phyloP scores from a whole-genome alignment of 2,888 invertebrate genomes.

The Rotaria magnacalcarata region DNA sequence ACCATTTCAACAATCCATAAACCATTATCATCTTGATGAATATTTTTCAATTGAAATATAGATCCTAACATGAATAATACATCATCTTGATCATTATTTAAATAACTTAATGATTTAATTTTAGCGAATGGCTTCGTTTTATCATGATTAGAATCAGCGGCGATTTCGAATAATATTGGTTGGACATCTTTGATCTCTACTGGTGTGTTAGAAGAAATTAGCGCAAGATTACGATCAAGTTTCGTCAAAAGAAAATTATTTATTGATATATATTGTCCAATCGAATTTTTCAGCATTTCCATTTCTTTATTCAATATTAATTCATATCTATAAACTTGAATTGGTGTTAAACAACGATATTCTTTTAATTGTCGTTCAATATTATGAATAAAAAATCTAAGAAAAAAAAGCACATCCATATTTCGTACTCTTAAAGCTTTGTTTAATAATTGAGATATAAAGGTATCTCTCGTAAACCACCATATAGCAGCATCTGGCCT shows the following conservation, averaged over 20 bases:
- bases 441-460: not conserved
- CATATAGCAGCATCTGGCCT: not conserved
- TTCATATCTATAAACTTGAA: not conserved
- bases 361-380: not conserved
- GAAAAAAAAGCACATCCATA: not conserved
- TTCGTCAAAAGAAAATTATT: not conserved
- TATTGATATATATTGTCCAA: conserved; percentile 5
- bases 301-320: not conserved
- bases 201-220: not conserved
- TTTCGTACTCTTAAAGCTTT: not conserved
- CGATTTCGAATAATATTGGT: not conserved
- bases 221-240: not conserved
- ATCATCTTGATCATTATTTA: not conserved
- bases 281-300: not conserved
- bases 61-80: conserved; percentile 4
- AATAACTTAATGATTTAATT: not conserved
- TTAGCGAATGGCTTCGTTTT: not conserved
- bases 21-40: not conserved
- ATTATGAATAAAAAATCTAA: not conserved
- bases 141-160: not conserved
- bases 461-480: conserved; percentile 4
- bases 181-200: not conserved
- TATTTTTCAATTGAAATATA: not conserved
- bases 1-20: not conserved
- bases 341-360: not conserved